Evolutionary conservation across 2,888 invertebrate genomes (phyloP), one percentile per base, ranked within the genome.

Genomic region (Isotomurus palustris): DNA sequence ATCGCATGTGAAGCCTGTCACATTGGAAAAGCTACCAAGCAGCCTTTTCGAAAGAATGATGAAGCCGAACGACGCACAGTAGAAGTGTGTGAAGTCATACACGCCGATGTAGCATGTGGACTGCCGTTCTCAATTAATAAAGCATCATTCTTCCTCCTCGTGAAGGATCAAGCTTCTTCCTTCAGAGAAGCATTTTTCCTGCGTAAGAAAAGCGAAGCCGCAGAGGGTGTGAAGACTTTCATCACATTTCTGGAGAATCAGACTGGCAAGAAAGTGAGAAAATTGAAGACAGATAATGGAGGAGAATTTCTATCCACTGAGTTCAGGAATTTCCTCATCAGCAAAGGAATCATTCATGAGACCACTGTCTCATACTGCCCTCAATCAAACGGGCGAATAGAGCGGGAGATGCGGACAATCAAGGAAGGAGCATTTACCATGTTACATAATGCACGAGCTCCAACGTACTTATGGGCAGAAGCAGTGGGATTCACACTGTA

Each of bases 311-410:
- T 49, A 1, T 52, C 44, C 32, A 17, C 41, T 2, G 53, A 65
- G n/a, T 69, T 73, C 27, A 60, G 69, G 5, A 38, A 57, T 4
- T 71, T 57, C 52, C 44, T 72, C 27, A 62, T 62, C 56, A 51
- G 43, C 19, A 53, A 64, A 45, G 73, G 73, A 3, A 74, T 74
- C 14, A 43, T 44, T 10, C 73, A 74, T 58, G 69, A 74, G 58
- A 59, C 54, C 14, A 71, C 73, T 1, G 63, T 66, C 1, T 64
- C 72, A 0, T 71, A 75, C 38, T 73, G 67, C 0, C 74, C 73
- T 1, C 66, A 74, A 52, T 72, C 74, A 45, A 75, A 75, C 61
- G 73, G 73, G 2, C 38, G 32, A 22, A 72, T 73, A 1, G 74
- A 74, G 48, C 38, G 73, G 1, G 68, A 70, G 27, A 73, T 73